Conservation (phyloP, 2,888 invertebrate species). For the Alitta virens region DNA sequence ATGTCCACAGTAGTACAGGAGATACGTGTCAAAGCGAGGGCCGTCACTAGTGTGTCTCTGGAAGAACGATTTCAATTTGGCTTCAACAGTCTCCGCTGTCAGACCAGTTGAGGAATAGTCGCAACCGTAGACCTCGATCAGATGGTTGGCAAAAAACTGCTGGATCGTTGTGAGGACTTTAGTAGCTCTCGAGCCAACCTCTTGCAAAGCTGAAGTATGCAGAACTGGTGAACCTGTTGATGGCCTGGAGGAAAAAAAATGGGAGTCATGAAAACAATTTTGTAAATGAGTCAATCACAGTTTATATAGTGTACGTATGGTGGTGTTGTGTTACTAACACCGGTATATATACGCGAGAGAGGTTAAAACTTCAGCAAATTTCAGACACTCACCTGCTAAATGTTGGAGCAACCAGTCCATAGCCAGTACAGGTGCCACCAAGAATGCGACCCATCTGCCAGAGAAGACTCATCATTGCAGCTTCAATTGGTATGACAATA, state of each 20-base stretch:
- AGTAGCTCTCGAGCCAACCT: slow-evolving; percentile 41
- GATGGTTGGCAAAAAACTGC: slow-evolving; percentile 50
- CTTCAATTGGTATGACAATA: slow-evolving; percentile 48
- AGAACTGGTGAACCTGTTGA: slow-evolving; percentile 31
- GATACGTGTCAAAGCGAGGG: slow-evolving; percentile 53
- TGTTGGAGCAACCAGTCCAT: slow-evolving; percentile 54
- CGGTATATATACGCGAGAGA: too few species aligned
- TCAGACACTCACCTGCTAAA: slow-evolving; percentile 36
- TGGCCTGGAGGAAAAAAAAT: slow-evolving; percentile 2
- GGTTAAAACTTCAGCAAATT: too few species aligned
- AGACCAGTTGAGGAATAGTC: slow-evolving; percentile 54
- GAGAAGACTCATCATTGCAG: slow-evolving; percentile 45
- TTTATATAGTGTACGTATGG: too few species aligned
- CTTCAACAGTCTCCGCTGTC: slow-evolving; percentile 38
- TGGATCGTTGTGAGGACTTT: slow-evolving; percentile 44
- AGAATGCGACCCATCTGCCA: slow-evolving; percentile 49
- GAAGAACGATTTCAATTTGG: slow-evolving; percentile 49
- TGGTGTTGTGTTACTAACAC: too few species aligned
- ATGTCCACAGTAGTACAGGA: slow-evolving; percentile 55
- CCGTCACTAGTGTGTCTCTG: slow-evolving; percentile 49
- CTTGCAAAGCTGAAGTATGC: slow-evolving; percentile 40
- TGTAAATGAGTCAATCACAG: too few species aligned
- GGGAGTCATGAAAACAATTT: background rate
- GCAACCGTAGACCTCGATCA: slow-evolving; percentile 54
- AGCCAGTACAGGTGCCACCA: slow-evolving; percentile 55